These are phyloP conservation scores for Catonia carolina DNA, from an alignment of 2,888 invertebrate genomes.

Conservation along the genomic window DNA sequence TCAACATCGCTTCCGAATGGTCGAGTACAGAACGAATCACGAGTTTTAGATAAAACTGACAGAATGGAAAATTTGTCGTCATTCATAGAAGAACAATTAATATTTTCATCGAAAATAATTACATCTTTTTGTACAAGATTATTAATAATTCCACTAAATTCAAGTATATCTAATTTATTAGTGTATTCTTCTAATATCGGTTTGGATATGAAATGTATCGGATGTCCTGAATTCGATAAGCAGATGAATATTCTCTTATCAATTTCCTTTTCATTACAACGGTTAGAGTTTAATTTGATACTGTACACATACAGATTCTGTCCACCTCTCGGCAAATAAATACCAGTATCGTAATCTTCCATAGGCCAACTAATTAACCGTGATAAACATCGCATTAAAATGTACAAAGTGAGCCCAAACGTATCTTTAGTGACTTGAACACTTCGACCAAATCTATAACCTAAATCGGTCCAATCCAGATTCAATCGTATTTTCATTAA, in stretches of 20 bases:
- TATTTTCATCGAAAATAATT: background rate
- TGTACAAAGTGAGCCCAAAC: background rate
- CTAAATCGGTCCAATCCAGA: slow-evolving; percentile 4
- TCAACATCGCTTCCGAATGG: too few relatives aligned
- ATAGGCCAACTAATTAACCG: background rate
- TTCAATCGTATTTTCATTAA: slow-evolving; percentile 3
- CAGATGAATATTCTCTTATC: background rate
- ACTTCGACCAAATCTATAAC: slow-evolving; percentile 1
- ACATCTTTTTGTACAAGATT: background rate
- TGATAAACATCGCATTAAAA: background rate
- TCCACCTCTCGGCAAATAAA: background rate
- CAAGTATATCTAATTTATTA: background rate
- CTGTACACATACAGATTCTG: background rate
- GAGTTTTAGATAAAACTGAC: too few relatives aligned
- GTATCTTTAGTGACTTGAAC: background rate
- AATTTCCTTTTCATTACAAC: background rate
- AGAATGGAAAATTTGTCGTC: background rate
- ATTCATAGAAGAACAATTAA: background rate
- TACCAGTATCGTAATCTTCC: background rate
- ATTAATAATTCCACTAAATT: background rate
- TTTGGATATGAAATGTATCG: background rate
- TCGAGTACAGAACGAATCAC: too few relatives aligned
- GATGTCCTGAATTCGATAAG: background rate
- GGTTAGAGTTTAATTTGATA: background rate
- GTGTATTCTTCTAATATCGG: background rate